phyloP scores from a whole-genome alignment of 2,113 vertebrate species.

The Neolamprologus sp. region DNA sequence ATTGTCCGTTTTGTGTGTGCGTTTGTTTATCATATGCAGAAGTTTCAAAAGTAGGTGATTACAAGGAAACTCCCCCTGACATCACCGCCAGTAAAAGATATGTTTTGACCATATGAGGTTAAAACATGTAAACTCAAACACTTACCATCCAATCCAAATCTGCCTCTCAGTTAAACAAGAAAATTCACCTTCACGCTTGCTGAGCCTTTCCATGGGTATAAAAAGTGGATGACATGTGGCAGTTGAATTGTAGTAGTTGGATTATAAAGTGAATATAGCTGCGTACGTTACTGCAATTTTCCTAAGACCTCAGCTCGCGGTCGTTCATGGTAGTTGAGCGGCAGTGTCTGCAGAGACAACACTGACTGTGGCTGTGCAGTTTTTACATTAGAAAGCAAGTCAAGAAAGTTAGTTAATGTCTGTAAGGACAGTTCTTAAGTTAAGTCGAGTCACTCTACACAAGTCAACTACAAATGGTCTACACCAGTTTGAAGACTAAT shows the following conservation, averaged over 20 bases:
- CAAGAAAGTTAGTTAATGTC: not conserved
- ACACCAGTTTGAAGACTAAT: not conserved
- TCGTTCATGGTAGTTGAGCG: rapidly evolving
- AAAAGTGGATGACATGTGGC: not conserved
- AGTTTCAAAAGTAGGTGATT: not conserved
- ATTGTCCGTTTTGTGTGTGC: not conserved
- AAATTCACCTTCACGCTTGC: not conserved
- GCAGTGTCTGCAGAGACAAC: not conserved
- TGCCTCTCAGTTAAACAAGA: not conserved
- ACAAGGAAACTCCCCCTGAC: not conserved
- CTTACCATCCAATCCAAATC: not conserved
- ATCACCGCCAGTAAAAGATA: not conserved
- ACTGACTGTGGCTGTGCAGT: not conserved
- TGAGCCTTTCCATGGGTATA: not conserved
- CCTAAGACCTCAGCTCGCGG: not conserved
- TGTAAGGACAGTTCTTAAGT: not conserved
- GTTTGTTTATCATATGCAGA: not conserved
- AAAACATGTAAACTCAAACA: not conserved
- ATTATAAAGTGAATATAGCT: not conserved
- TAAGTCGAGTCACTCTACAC: not conserved
- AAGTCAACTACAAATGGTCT: not conserved
- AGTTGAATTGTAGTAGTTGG: not conserved
- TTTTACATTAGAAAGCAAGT: not conserved
- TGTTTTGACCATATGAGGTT: slow-evolving; percentile 4
- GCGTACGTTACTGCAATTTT: not conserved